These are phyloP conservation scores for Pollimyrus isidori DNA, from an alignment of 2,113 vertebrate genomes.

Conservation along the genomic window DNA sequence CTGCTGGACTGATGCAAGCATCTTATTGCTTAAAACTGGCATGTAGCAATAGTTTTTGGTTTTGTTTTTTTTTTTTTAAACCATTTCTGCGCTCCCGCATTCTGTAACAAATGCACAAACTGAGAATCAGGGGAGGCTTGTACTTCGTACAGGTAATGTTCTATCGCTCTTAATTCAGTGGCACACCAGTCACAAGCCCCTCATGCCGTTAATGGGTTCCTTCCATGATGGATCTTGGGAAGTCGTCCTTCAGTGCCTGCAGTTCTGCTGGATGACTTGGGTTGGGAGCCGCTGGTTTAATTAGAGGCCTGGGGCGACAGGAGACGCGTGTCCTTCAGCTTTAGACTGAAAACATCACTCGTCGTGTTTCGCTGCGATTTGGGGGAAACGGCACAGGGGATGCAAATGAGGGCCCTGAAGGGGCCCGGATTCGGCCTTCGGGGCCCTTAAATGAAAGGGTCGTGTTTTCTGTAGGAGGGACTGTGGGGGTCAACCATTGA, in stretches of 20 bases:
- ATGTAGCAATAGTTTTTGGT: background rate
- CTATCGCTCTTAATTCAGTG: background rate
- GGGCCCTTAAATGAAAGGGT: background rate
- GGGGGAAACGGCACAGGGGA: background rate
- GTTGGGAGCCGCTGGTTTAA: background rate
- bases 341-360: background rate
- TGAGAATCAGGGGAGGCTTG: background rate
- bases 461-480: background rate
- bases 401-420: background rate
- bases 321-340: background rate
- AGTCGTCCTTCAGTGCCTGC: background rate
- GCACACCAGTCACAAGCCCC: background rate
- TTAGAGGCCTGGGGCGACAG: background rate
- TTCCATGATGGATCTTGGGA: background rate
- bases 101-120: slow-evolving; percentile 10
- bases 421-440: background rate
- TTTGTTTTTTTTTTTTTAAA: background rate
- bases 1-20: slow-evolving; percentile 16
- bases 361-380: background rate
- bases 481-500: background rate
- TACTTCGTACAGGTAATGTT: background rate
- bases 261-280: background rate
- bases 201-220: background rate
- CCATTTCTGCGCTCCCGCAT: background rate
- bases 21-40: slow-evolving; percentile 4